These are phyloP conservation scores for Oscheius sp. DNA, from an alignment of 2,888 invertebrate genomes.

Conservation along the genomic window DNA sequence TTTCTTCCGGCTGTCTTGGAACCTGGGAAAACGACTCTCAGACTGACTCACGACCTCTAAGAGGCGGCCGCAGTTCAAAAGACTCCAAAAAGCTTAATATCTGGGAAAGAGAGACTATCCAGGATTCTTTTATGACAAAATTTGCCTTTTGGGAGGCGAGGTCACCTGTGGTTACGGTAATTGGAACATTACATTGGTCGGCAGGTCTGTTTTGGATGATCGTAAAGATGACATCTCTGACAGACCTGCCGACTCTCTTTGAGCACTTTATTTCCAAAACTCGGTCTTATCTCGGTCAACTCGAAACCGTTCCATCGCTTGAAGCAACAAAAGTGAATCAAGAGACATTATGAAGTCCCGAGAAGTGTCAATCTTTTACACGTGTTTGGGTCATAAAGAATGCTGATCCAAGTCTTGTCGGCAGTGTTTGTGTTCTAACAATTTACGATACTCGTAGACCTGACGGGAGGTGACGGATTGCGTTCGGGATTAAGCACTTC, in stretches of 20 bases:
- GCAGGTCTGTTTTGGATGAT: constrained; percentile 17
- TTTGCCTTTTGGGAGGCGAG: neutral
- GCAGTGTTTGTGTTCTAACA: neutral
- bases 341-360: too few relatives aligned
- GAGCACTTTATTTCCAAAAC: too few relatives aligned
- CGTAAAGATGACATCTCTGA: constrained; percentile 30
- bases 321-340: too few relatives aligned
- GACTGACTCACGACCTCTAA: neutral
- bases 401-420: constrained; percentile 4
- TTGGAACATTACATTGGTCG: constrained; percentile 23
- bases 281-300: too few relatives aligned
- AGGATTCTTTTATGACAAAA: too few relatives aligned
- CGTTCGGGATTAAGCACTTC: constrained; percentile 10
- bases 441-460: constrained; percentile 10
- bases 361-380: too few relatives aligned
- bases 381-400: too few relatives aligned
- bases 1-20: constrained; percentile 2
- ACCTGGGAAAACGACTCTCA: neutral
- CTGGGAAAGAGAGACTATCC: too few relatives aligned
- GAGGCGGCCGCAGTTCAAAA: neutral
- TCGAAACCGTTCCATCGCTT: too few relatives aligned
- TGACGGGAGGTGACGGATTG: constrained; percentile 22
- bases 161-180: constrained; percentile 21
- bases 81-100: neutral
- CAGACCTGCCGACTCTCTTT: neutral